Base-by-base conservation (phyloP, 2,113 vertebrate genomes). In the Pogonocichla stellata region DNA sequence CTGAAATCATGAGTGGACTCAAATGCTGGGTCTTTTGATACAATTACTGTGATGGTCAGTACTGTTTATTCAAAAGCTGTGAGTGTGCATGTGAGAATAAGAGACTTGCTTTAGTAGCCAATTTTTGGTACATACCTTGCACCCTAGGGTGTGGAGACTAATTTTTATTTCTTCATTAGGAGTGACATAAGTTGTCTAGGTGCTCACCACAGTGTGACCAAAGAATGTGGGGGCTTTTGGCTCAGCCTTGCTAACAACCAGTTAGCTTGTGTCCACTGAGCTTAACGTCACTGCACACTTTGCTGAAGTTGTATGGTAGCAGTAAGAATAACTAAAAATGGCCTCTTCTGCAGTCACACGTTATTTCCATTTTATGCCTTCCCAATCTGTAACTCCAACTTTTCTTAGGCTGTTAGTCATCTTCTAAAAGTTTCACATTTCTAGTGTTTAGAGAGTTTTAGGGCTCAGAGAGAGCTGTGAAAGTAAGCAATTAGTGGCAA, bases 371-470 rank as follows among this genome's bases (percentile, higher is more conserved):
- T 91, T 96, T 91, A 78, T 90, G 75, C 60, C 57, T 95, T 88
- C 42, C 56, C 90, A 92, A 12, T 60, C 40, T 91, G 83, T 64
- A 95, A 51, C 43, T 92, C 48, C 57, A 94, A 74, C 56, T 84
- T 93, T 84, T 86, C 86, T 83, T 64, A 86, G 67, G 77, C 72
- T 92, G 51, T 90, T 96, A 90, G 70, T 92, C 82, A 86, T 96
- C 85, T 71, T 82, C 75, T 71, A 93, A 92, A 95, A 93, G 85
- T 93, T 95, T 43, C 65, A 60, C n/a, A 80, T 96, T 94, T 95
- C 60, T 95, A 43, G 31, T 90, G 69, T 92, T 95, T 95, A 83
- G 56, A 80, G 79, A 93, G 64, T 93, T 95, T 75, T 67, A 92
- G 74, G 75, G 40, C 90, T 90, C n/a, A 45, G 70, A 80, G 33